Evolutionary conservation across 2,797 vertebrate species (phyloP), one percentile per base, ranked within the genome.

Genomic region (Allobates femoralis): DNA sequence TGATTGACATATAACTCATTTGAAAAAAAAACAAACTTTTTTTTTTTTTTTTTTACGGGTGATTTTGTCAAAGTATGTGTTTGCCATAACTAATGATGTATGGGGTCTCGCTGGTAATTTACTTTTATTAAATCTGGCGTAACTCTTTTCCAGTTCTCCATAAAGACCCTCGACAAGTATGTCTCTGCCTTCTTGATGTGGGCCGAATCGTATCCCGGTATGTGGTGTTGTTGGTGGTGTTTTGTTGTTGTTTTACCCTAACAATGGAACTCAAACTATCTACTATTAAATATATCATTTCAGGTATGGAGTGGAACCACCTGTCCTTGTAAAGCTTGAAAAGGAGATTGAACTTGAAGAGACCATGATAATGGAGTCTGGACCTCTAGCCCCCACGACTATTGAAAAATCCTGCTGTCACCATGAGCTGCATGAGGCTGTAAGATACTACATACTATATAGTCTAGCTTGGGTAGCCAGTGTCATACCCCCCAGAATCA

Each of bases 261-360:
- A 10, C 30, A 71, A n/a, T 53, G 7, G 15, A 75, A 28, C 10
- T 5, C 19, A 58, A 15, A 78, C 30, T 55, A 34, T 30, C 21
- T 4, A 21, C 21, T 18, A 21, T 19, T 37, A 34, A 58, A 46
- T 46, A 2, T n/a, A n/a, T 77, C 3, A 56, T 19, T 50, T 19
- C 90, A 99, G 98, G 87, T 99, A 96, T 26, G 98, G 97, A 0
- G 96, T 99, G 90, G 98, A 99, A 88, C 98, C 98, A 87, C 98
- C 98, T 0, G 96, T 96, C 1, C 91, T 99, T 89, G 96, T 99
- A 89, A 98, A 99, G 92, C 93, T 99, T 89, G 98, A 99, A 95
- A 97, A 99, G 88, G 98, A 99, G 94, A 99, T 99, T 32, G 98
- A 99, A 86, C 90, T 99, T 88, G 98, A 99, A 93, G 97, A 99